These are phyloP conservation scores for Trachurus trachurus DNA, from an alignment of 2,797 vertebrate species.

Conservation along the genomic window DNA sequence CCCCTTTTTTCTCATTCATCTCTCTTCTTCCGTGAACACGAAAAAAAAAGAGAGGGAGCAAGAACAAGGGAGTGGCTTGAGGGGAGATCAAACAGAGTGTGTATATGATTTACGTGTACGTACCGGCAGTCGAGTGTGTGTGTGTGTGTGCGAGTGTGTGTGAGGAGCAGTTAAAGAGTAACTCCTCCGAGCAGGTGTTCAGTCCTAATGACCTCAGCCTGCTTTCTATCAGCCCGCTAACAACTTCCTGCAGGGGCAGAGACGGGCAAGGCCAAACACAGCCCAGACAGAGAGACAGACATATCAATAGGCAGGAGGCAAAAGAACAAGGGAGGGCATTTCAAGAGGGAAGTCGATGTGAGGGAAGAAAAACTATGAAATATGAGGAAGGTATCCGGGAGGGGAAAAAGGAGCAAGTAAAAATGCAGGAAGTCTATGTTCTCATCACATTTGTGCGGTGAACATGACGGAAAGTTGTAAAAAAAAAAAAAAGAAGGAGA, in stretches of 20 bases:
- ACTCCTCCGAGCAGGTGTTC: constrained; percentile 84
- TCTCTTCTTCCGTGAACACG: constrained; percentile 64
- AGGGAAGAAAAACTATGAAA: constrained; percentile 36
- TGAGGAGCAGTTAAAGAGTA: constrained; percentile 82
- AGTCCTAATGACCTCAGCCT: constrained; percentile 78
- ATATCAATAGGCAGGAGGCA: constrained; percentile 49
- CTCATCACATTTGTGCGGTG: constrained; percentile 46
- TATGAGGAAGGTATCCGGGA: constrained; percentile 22
- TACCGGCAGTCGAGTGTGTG: constrained; percentile 42
- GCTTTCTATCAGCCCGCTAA: constrained; percentile 79
- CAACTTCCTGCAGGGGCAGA: constrained; percentile 80
- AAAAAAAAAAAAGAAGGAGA: constrained; percentile 7
- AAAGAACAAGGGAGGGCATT: constrained; percentile 43
- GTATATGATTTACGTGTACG: constrained; percentile 52
- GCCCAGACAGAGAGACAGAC: constrained; percentile 66
- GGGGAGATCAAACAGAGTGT: constrained; percentile 86
- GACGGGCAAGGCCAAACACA: constrained; percentile 76
- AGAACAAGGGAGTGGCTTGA: constrained; percentile 71
- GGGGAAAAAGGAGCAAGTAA: constrained; percentile 12
- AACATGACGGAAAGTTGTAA: constrained; percentile 46
- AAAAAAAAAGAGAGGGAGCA: constrained; percentile 41
- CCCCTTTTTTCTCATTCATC: constrained; percentile 71
- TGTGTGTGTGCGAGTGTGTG: constrained; percentile 60
- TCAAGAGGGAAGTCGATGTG: constrained; percentile 24
- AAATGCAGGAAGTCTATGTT: constrained; percentile 41